These are phyloP conservation scores for Spinibarbus caldwelli DNA, from an alignment of 2,797 vertebrate species.

Conservation along the genomic window DNA sequence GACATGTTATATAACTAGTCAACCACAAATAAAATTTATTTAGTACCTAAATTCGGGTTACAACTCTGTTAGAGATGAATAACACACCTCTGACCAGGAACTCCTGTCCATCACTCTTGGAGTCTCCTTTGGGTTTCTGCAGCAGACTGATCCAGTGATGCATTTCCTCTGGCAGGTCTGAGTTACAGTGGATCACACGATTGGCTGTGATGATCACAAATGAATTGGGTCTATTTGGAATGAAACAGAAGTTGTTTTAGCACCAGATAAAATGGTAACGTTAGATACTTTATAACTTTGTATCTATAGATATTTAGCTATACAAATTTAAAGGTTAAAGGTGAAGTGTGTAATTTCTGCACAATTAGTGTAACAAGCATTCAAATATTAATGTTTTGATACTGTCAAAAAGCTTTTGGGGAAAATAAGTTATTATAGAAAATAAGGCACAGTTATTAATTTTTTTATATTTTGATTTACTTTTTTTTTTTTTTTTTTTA, in stretches of 20 bases:
- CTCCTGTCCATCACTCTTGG: constrained; percentile 83
- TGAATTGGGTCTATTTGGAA: constrained; percentile 78
- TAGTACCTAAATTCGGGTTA: neutral
- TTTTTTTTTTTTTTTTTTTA: too few species aligned
- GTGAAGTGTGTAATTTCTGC: neutral
- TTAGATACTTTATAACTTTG: too few species aligned
- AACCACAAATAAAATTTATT: neutral
- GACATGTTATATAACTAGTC: neutral
- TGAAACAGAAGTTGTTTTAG: neutral
- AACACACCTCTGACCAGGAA: constrained; percentile 81
- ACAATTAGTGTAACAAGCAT: too few species aligned
- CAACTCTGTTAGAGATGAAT: neutral
- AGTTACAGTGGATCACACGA: constrained; percentile 88
- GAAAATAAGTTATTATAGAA: too few species aligned
- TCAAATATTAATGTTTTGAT: neutral
- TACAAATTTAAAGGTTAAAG: neutral
- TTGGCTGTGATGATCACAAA: constrained; percentile 89
- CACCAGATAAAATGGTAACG: neutral
- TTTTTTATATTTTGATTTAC: too few species aligned
- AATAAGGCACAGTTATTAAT: too few species aligned
- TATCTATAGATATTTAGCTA: neutral
- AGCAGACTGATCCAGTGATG: constrained; percentile 88
- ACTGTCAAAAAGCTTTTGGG: too few species aligned
- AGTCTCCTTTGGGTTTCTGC: constrained; percentile 86
- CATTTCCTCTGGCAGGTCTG: constrained; percentile 86